phyloP scores from a whole-genome alignment of 2,888 invertebrate species.

The Galeopsomyia nigrocyanea region DNA sequence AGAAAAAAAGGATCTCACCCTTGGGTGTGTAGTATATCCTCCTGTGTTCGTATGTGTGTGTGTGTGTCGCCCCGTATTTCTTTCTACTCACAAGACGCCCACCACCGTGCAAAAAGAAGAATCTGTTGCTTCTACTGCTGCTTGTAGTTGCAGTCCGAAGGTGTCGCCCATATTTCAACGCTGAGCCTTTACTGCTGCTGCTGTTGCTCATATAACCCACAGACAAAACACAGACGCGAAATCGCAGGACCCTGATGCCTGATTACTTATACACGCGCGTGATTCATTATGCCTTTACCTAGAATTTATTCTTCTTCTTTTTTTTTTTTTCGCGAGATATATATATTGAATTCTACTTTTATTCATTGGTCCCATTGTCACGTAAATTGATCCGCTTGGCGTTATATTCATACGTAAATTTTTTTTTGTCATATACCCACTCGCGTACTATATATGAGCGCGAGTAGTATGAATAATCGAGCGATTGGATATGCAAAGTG shows the following conservation, averaged over 20 bases:
- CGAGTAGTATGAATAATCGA: not conserved
- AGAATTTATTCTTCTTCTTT: too few species aligned
- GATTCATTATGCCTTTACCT: too few species aligned
- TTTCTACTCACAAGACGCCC: not conserved
- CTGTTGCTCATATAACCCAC: not conserved
- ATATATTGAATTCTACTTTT: too few species aligned
- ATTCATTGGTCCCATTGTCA: too few species aligned
- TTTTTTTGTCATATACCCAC: not conserved
- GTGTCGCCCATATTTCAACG: too few species aligned
- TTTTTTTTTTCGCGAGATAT: too few species aligned
- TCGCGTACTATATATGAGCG: not conserved
- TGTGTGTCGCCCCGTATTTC: not conserved
- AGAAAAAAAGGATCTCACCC: constrained; percentile 18
- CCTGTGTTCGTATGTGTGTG: not conserved
- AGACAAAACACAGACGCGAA: too few species aligned
- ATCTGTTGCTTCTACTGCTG: not conserved
- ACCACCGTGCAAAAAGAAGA: not conserved
- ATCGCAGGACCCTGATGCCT: too few species aligned
- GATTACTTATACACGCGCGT: too few species aligned
- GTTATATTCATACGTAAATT: too few species aligned
- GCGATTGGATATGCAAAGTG: not conserved
- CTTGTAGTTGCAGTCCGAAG: not conserved
- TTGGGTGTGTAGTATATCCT: not conserved
- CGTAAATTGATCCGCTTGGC: too few species aligned
- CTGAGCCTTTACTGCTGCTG: too few species aligned